Evolutionary conservation across 2,113 vertebrate species (phyloP).

Genomic region (Fukomys damarensis): DNA sequence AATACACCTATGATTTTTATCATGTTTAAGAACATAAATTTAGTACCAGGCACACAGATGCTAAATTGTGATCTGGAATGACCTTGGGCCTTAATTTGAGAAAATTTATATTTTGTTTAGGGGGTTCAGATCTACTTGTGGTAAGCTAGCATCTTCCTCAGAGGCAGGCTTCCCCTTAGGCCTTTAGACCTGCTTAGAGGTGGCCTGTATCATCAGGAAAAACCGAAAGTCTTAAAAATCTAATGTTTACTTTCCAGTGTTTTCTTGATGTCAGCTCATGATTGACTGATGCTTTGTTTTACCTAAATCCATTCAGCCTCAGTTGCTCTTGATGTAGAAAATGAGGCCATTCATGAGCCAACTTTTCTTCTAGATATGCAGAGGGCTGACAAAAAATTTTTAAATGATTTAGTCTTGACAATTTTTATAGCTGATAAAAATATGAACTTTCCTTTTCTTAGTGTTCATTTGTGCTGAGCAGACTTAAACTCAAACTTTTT

Average conservation of each 20-base stretch:
- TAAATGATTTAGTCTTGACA: constrained; percentile 53
- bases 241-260: neutral
- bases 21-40: constrained; percentile 52
- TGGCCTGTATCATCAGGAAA: constrained; percentile 17
- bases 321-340: constrained; percentile 42
- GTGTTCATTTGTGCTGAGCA: neutral
- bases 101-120: constrained; percentile 16
- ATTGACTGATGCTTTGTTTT: constrained; percentile 28
- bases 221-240: neutral
- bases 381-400: constrained; percentile 28
- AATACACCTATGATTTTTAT: constrained; percentile 41
- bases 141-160: neutral
- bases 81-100: constrained; percentile 44
- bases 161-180: neutral
- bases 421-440: constrained; percentile 45
- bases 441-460: neutral
- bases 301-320: neutral
- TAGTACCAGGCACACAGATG: neutral
- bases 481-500: constrained; percentile 38
- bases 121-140: constrained; percentile 7
- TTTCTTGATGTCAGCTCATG: constrained; percentile 40
- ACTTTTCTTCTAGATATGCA: constrained; percentile 20
- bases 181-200: neutral
- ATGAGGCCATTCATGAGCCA: constrained; percentile 25
- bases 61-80: constrained; percentile 31